These are phyloP conservation scores for Enteromius unitaeniatus DNA, from an alignment of 2,797 vertebrate species.

Conservation along the genomic window DNA sequence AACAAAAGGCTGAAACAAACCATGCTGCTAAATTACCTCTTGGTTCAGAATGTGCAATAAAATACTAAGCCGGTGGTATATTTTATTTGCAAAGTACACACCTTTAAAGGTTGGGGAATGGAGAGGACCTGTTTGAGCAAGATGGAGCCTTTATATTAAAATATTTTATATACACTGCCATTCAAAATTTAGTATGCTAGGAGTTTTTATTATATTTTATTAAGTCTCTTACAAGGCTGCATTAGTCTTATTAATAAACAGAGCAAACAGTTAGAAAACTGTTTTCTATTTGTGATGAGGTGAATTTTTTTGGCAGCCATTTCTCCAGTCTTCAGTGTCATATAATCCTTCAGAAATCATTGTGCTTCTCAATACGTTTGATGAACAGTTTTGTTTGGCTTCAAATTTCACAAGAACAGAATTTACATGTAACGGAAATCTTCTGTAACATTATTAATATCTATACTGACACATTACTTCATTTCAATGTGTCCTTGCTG, in stretches of 20 bases:
- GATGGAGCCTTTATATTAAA: not conserved
- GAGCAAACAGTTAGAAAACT: constrained; percentile 10
- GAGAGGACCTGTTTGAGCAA: not conserved
- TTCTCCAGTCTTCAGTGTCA: not conserved
- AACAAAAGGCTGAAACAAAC: constrained; percentile 36
- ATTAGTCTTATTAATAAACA: not conserved
- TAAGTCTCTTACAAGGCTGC: not conserved
- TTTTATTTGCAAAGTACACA: constrained; percentile 13
- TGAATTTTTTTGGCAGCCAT: not conserved
- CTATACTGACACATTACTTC: not conserved
- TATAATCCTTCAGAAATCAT: not conserved
- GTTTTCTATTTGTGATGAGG: not conserved
- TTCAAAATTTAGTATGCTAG: not conserved
- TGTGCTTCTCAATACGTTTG: not conserved
- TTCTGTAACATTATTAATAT: not conserved
- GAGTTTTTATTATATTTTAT: not conserved
- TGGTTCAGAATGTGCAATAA: constrained; percentile 27
- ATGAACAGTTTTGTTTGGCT: not conserved
- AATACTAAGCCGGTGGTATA: constrained; percentile 23
- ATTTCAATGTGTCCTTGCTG: not conserved
- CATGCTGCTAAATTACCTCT: constrained; percentile 23
- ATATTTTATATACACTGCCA: not conserved
- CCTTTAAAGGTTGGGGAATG: constrained; percentile 4
- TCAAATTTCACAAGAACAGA: not conserved
- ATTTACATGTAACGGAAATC: not conserved